Base-by-base conservation (phyloP, 2,113 vertebrate genomes). In the Apus apus region DNA sequence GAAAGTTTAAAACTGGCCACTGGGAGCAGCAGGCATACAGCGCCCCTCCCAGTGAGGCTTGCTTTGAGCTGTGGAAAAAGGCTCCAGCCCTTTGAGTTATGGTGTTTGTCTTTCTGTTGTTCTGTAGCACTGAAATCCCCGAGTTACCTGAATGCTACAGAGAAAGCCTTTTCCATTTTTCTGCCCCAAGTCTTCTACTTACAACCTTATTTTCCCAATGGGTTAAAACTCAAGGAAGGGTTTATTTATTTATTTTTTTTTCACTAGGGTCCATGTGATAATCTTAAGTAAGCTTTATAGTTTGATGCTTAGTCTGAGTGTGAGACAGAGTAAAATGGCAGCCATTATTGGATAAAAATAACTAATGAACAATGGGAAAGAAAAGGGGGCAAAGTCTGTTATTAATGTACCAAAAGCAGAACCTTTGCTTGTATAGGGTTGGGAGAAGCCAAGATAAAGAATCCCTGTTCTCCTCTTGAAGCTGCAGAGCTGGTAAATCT, bases 51-150 rank as follows among this genome's bases (percentile, higher is more conserved):
- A 61, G 79, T 14, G 30, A 89, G 88, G 36, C 30, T 93, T 86
- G 53, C 18, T 87, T 84, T 78, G 53, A 36, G 40, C 61, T 36
- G 53, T 88, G 43, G 72, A 94, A 86, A 91, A 95, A 87, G 20
- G 8, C 67, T 92, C 53, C 92, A 88, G 46, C 57, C 36, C 48
- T 93, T 87, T 90, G 93, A 96, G 70, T 94, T 67, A 80, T 17
- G 27, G 8, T 93, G 60, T 95, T 89, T 89, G 21, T 65, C 56
- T 73, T 89, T 84, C 75, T 84, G 38, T 64, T 93, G 34, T 71
- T 90, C 32, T 72, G 36, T 25, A 48, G 29, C 38, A 26, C 50
- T 77, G 82, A 94, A 92, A 74, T 81, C 17, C 50, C 6, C 25
- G 46, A 40, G 15, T 68, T 82, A 89, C 57, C 46, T 54, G n/a